A percentile compares a stretch with the other conserved stretches of the same genome.
Evolutionary conservation across 2,113 vertebrate genomes (phyloP).

Genomic region (Onychostruthus taczanowskii): DNA sequence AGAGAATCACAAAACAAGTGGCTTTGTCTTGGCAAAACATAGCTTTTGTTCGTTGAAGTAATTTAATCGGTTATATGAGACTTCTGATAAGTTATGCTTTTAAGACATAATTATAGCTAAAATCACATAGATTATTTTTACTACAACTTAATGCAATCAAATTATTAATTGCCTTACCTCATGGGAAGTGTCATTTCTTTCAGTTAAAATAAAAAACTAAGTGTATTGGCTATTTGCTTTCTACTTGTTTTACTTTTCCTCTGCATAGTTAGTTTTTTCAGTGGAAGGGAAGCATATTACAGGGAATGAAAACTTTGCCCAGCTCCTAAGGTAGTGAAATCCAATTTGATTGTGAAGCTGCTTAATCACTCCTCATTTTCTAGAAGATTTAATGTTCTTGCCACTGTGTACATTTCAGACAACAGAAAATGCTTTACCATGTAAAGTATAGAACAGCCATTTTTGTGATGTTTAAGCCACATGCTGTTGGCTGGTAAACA

Average conservation of each 20-base stretch:
- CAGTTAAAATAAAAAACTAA: constrained; percentile 36
- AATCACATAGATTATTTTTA: constrained; percentile 66
- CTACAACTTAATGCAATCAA: constrained; percentile 71
- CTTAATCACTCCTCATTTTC: constrained; percentile 60
- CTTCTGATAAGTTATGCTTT: constrained; percentile 9
- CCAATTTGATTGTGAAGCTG: constrained; percentile 68
- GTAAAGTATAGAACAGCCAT: constrained; percentile 77
- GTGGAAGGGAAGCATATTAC: neutral
- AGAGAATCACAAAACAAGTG: constrained; percentile 18
- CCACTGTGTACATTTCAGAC: constrained; percentile 70
- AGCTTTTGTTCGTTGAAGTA: constrained; percentile 29
- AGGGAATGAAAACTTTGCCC: neutral
- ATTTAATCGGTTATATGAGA: constrained; percentile 9
- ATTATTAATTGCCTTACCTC: constrained; percentile 77
- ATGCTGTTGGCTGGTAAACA: constrained; percentile 68
- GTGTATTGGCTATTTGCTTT: constrained; percentile 51
- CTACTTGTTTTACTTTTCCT: constrained; percentile 30
- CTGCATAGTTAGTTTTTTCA: constrained; percentile 23
- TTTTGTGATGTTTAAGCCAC: constrained; percentile 73
- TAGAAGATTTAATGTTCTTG: constrained; percentile 59
- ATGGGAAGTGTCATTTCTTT: constrained; percentile 50
- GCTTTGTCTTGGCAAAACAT: constrained; percentile 32
- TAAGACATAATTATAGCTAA: constrained; percentile 28
- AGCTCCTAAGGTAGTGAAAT: neutral
- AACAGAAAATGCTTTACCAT: constrained; percentile 79